Evolutionary conservation across 2,797 vertebrate genomes (phyloP).

Genomic region (Silurus lanzhouensis): DNA sequence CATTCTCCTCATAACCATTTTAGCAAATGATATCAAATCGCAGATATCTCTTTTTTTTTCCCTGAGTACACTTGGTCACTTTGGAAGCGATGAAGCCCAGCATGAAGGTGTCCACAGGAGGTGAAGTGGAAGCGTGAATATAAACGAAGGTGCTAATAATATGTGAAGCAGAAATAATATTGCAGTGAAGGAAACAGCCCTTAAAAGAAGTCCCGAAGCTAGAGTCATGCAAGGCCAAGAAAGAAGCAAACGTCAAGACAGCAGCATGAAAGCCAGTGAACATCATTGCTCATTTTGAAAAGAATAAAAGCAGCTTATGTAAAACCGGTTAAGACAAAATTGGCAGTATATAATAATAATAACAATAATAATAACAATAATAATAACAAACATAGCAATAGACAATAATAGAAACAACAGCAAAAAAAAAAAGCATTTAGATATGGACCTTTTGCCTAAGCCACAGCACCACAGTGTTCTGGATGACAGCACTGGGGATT

Average conservation of each 20-base stretch:
- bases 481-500: slow-evolving; percentile 62
- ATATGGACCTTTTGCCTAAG: slow-evolving; percentile 78
- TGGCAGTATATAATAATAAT: slow-evolving; percentile 63
- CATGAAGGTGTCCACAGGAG: slow-evolving; percentile 54
- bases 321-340: slow-evolving; percentile 23
- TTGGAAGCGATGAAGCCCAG: slow-evolving; percentile 76
- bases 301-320: slow-evolving; percentile 21
- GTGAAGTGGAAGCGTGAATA: slow-evolving; percentile 65
- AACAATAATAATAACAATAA: slow-evolving; percentile 72
- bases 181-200: slow-evolving; percentile 75
- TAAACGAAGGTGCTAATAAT: slow-evolving; percentile 72
- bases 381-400: slow-evolving; percentile 64
- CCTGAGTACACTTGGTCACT: slow-evolving; percentile 90
- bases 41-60: slow-evolving; percentile 39
- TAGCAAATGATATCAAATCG: slow-evolving; percentile 2
- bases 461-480: slow-evolving; percentile 63
- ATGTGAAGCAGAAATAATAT: slow-evolving; percentile 75
- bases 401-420: slow-evolving; percentile 68
- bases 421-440: slow-evolving; percentile 70
- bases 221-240: slow-evolving; percentile 77
- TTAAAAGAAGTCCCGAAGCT: slow-evolving; percentile 66
- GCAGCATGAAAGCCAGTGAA: slow-evolving; percentile 47
- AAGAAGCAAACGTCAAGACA: slow-evolving; percentile 65
- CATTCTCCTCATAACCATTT: slow-evolving; percentile 9
- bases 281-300: slow-evolving; percentile 44